phyloP scores from a whole-genome alignment of 2,113 vertebrate genomes.

The Cygnus atratus region DNA sequence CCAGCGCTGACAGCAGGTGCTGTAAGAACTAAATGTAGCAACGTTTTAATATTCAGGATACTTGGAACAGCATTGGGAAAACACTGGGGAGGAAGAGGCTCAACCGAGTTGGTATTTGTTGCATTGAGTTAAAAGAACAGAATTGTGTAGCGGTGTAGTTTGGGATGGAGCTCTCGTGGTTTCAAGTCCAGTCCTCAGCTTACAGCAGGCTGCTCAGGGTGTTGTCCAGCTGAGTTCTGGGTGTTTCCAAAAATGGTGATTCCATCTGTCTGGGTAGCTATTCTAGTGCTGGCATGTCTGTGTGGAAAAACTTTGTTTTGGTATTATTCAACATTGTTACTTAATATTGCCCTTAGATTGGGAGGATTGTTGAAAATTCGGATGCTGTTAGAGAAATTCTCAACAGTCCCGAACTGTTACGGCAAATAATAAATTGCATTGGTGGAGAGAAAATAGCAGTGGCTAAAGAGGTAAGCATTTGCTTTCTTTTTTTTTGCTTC shows the following conservation, averaged over 20 bases:
- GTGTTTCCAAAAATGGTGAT: rapidly evolving
- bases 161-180: neutral
- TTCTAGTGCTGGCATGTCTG: neutral
- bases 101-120: neutral
- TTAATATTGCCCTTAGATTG: slow-evolving; percentile 75
- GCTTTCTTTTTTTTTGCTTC: neutral
- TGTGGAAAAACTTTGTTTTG: neutral
- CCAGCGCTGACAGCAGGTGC: neutral
- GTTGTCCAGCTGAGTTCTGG: neutral
- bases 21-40: neutral
- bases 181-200: neutral
- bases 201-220: neutral
- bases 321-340: neutral
- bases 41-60: rapidly evolving
- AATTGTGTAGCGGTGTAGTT: rapidly evolving
- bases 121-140: neutral
- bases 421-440: slow-evolving; percentile 85
- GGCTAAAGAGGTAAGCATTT: slow-evolving; percentile 85
- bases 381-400: slow-evolving; percentile 83
- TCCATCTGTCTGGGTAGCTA: neutral
- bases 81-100: neutral
- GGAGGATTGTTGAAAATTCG: slow-evolving; percentile 83
- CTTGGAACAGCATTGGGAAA: neutral
- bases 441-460: slow-evolving; percentile 88
- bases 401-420: slow-evolving; percentile 81